These are phyloP conservation scores for Gonioctena quinquepunctata DNA, from an alignment of 1,140 invertebrate species.

Conservation along the genomic window DNA sequence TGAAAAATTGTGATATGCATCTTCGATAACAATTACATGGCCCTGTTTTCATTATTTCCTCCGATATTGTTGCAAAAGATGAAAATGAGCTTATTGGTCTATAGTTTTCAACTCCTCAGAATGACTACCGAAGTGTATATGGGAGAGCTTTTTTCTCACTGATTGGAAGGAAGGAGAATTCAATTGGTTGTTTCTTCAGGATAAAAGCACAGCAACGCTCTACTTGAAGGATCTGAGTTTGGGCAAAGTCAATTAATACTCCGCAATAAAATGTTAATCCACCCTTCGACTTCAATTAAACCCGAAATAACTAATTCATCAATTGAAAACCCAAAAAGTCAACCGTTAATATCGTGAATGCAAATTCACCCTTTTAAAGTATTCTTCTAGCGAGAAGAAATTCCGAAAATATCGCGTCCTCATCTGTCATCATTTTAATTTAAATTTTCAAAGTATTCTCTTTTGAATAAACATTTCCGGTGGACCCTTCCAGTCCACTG, in stretches of 20 bases:
- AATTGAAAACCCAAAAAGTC: slow-evolving; percentile 32
- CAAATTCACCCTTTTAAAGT: slow-evolving; percentile 31
- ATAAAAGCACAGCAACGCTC: not conserved
- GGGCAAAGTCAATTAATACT: slow-evolving; percentile 21
- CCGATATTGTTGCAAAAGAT: too few species aligned
- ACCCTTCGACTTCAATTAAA: slow-evolving; percentile 27
- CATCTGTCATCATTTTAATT: slow-evolving; percentile 37
- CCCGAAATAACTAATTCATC: slow-evolving; percentile 38
- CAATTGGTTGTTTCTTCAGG: too few species aligned
- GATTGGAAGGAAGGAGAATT: too few species aligned
- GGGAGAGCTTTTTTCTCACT: not conserved
- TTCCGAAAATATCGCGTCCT: slow-evolving; percentile 28
- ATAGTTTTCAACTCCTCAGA: too few species aligned
- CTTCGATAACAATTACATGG: too few species aligned
- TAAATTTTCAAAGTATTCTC: slow-evolving; percentile 44
- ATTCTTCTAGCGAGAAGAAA: slow-evolving; percentile 22
- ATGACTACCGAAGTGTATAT: too few species aligned
- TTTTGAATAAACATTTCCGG: slow-evolving; percentile 48
- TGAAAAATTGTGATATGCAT: too few species aligned
- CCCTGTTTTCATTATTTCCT: too few species aligned
- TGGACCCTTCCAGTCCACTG: slow-evolving; percentile 37
- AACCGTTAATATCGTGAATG: slow-evolving; percentile 22
- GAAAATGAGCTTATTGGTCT: too few species aligned
- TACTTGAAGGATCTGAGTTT: slow-evolving; percentile 12
- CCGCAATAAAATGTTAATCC: slow-evolving; percentile 35